Conservation (phyloP, 2,797 vertebrate genomes). For the Hoplostethus atlanticus region DNA sequence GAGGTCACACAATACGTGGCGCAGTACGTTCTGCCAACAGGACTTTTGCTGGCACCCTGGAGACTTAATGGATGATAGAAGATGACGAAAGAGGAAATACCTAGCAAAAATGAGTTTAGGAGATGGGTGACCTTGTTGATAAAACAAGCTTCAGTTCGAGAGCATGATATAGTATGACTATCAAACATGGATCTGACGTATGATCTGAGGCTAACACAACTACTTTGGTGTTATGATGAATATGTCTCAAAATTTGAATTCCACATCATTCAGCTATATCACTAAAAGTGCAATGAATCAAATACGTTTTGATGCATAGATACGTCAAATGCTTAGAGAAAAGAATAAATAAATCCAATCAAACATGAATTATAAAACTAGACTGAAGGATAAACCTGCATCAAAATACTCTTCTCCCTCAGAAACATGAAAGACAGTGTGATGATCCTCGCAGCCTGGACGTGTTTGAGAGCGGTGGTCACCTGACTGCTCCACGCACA, state of each 20-base stretch:
- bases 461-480: conserved; percentile 40
- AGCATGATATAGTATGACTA: no score
- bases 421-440: background rate
- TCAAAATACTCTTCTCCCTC: background rate
- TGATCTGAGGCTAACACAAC: background rate
- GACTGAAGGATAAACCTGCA: background rate
- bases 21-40: background rate
- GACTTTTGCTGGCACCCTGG: background rate
- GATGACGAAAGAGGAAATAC: background rate
- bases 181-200: background rate
- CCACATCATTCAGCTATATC: background rate
- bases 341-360: background rate
- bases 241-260: background rate
- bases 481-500: conserved; percentile 67
- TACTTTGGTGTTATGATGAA: background rate
- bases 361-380: no score
- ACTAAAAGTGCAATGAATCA: background rate
- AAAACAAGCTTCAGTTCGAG: background rate
- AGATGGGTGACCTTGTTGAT: background rate
- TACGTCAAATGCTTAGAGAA: background rate
- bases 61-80: background rate
- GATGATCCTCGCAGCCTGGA: conserved; percentile 9
- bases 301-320: no score
- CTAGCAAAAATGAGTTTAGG: background rate
- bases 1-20: conserved; percentile 27